Evolutionary conservation across 2,113 vertebrate species (phyloP).

Genomic region (Mirounga angustirostris): DNA sequence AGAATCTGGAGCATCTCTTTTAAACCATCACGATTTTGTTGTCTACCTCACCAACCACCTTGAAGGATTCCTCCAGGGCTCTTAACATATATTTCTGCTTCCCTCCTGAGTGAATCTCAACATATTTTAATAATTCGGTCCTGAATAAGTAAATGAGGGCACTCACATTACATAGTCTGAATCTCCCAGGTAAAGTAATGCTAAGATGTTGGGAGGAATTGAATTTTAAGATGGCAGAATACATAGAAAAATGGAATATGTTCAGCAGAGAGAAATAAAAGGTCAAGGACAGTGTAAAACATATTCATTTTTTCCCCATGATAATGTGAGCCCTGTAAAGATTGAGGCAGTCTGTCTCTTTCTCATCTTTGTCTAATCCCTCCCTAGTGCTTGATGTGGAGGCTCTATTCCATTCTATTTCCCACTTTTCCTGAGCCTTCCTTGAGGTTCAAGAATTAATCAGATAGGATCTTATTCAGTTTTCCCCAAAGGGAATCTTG

Average conservation of each 20-base stretch:
- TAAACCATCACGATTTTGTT: neutral
- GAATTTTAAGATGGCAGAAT: neutral
- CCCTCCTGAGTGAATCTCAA: neutral
- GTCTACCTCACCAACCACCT: neutral
- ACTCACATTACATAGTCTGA: neutral
- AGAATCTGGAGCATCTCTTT: neutral
- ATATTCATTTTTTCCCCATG: neutral
- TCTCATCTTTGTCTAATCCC: neutral
- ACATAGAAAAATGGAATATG: neutral
- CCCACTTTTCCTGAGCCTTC: neutral
- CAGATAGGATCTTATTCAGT: neutral
- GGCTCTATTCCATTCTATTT: neutral
- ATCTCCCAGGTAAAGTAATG: neutral
- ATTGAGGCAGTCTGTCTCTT: neutral
- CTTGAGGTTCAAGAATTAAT: constrained; percentile 33
- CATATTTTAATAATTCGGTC: neutral
- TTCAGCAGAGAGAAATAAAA: constrained; percentile 28
- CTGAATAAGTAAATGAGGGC: neutral
- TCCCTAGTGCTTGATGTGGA: neutral
- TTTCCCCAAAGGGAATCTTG: neutral
- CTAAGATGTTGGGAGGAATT: neutral
- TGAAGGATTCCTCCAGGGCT: neutral
- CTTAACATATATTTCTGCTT: neutral
- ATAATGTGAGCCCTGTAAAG: neutral
- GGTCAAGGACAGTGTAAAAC: neutral